Evolutionary conservation across 1,140 invertebrate species (phyloP), one percentile per base, ranked within the genome.

Genomic region (Drosophila ananassae): DNA sequence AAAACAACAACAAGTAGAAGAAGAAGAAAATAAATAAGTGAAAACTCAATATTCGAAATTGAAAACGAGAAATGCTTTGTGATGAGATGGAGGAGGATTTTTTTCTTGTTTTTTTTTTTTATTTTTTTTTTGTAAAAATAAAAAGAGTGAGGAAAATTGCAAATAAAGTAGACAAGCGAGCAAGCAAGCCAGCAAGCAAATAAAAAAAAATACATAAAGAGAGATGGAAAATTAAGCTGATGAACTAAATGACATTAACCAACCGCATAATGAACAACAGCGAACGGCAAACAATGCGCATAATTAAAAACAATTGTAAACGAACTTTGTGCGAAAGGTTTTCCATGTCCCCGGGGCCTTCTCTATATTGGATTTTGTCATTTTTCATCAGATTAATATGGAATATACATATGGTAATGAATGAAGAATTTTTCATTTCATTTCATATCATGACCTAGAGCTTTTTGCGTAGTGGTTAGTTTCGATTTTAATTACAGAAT

Each of bases 291-390:
- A 62, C 57, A 74, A 68, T 44, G 37, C 17, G n/a, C 58, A 77
- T 74, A 82, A 83, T 83, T 78, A 79, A 82, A 75, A 66, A 30
- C 79, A 78, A 83, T 82, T 78, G 75, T 46, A 69, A 75, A 52
- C 50, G 69, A 57, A 57, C 50, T 37, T 47, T 58, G n/a, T 37
- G 34, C 6, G 37, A 53, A 52, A 22, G 8, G n/a, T 9, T n/a
- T 13, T 25, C 34, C 12, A 37, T 32, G 34, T 37, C 34, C 34
- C 34, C 10, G 2, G 34, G 34, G 34, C 0, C 32, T 9, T 0
- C 32, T 32, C 32, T 32, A 9, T 37, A n/a, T 4, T 12, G 10
- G 9, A 37, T 12, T 37, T 37, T 37, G 34, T n/a, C 34, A 37
- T 37, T 37, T 37, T 37, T 37, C 25, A 28, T 28, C 25, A 4